Conservation (phyloP, 2,888 invertebrate species). For the Monopis laevigella region DNA sequence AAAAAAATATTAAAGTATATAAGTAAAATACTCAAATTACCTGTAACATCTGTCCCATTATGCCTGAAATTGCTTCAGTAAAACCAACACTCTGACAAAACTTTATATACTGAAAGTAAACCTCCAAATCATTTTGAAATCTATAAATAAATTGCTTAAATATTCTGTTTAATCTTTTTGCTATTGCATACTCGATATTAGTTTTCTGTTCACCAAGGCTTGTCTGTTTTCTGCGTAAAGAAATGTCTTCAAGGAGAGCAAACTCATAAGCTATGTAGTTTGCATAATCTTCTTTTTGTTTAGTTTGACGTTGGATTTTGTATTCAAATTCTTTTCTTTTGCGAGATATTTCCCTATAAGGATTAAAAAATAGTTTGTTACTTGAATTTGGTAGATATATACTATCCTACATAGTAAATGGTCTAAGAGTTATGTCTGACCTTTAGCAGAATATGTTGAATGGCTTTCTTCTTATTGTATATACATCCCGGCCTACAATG, state of each 20-base stretch:
- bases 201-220: conserved; percentile 69
- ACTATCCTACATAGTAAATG: too few relatives aligned
- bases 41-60: conserved; percentile 70
- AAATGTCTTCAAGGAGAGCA: conserved; percentile 72
- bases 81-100: conserved; percentile 77
- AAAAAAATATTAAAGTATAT: neutral
- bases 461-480: too few relatives aligned
- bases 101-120: conserved; percentile 82
- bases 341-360: conserved; percentile 71
- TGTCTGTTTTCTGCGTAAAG: conserved; percentile 65
- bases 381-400: too few relatives aligned
- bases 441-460: too few relatives aligned
- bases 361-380: neutral
- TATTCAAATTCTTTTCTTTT: conserved; percentile 78
- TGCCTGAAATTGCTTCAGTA: conserved; percentile 59
- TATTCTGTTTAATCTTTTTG: conserved; percentile 75
- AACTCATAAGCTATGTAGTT: conserved; percentile 78
- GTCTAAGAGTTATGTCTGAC: too few relatives aligned
- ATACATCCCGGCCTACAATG: too few relatives aligned
- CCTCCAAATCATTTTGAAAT: conserved; percentile 76
- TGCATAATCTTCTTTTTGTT: conserved; percentile 75
- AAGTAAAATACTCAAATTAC: conserved; percentile 30
- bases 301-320: conserved; percentile 73
- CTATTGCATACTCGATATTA: conserved; percentile 74
- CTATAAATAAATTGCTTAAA: conserved; percentile 75